Conservation (phyloP, 2,888 invertebrate species). For the Ptychoptera albimana region DNA sequence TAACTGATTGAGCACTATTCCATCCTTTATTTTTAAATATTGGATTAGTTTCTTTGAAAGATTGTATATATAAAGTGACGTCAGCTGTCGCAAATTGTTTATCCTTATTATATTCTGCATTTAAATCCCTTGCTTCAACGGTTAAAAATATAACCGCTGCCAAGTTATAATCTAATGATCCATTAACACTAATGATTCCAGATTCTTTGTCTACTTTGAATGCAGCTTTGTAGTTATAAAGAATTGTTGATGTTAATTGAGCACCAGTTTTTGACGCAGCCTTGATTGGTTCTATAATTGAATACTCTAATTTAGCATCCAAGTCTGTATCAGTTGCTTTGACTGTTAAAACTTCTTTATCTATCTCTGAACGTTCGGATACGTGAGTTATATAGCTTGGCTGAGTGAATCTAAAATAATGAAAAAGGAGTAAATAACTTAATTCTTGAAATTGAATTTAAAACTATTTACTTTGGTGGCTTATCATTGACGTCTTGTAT, state of each 20-base stretch:
- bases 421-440: neutral
- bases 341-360: slow-evolving; percentile 45
- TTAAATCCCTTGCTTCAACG: slow-evolving; percentile 50
- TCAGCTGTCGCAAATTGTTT: slow-evolving; percentile 48
- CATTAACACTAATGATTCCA: slow-evolving; percentile 51
- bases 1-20: slow-evolving; percentile 50
- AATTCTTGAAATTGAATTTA: neutral
- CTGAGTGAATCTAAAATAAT: slow-evolving; percentile 41
- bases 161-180: slow-evolving; percentile 51
- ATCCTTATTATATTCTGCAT: slow-evolving; percentile 48
- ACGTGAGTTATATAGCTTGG: slow-evolving; percentile 49
- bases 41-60: slow-evolving; percentile 60
- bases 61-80: slow-evolving; percentile 62
- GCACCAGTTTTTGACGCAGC: slow-evolving; percentile 63
- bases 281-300: slow-evolving; percentile 46
- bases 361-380: slow-evolving; percentile 48
- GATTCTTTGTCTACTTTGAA: slow-evolving; percentile 53
- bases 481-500: slow-evolving; percentile 70
- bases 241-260: slow-evolving; percentile 40
- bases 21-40: slow-evolving; percentile 56
- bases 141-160: slow-evolving; percentile 60
- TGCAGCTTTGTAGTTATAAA: slow-evolving; percentile 46
- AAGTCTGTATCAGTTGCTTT: slow-evolving; percentile 55
- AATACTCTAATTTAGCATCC: slow-evolving; percentile 50
- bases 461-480: slow-evolving; percentile 37